phyloP scores from a whole-genome alignment of 2,113 vertebrate species.

The Rana temporaria region DNA sequence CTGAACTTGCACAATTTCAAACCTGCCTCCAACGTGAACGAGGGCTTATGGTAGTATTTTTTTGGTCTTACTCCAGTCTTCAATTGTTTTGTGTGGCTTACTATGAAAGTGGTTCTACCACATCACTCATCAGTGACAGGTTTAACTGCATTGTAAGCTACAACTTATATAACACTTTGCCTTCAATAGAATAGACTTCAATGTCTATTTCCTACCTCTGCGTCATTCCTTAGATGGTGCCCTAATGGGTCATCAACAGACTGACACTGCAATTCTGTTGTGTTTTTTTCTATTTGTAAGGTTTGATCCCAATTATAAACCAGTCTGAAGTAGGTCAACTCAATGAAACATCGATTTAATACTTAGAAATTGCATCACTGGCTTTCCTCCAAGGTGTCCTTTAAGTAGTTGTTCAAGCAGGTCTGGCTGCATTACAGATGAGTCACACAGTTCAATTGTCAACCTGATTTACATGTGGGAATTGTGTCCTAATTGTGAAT shows the following conservation, averaged over 20 bases:
- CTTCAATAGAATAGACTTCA: too few species aligned
- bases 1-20: too few species aligned
- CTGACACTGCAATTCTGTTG: background rate
- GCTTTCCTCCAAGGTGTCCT: background rate
- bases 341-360: background rate
- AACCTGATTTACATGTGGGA: background rate
- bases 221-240: background rate
- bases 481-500: background rate
- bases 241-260: background rate
- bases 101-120: too few species aligned
- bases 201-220: background rate
- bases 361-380: slow-evolving; percentile 8
- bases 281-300: background rate
- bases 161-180: too few species aligned
- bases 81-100: too few species aligned
- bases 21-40: too few species aligned
- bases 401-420: background rate
- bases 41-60: too few species aligned
- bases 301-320: slow-evolving; percentile 14
- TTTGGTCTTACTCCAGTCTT: too few species aligned
- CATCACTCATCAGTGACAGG: too few species aligned
- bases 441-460: background rate
- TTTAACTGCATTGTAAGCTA: too few species aligned
- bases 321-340: background rate
- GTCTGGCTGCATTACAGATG: slow-evolving; percentile 28